A percentile compares a stretch with the other conserved stretches of the same genome.
phyloP scores from a whole-genome alignment of 2,113 vertebrate species.

The Brachirus orientalis region DNA sequence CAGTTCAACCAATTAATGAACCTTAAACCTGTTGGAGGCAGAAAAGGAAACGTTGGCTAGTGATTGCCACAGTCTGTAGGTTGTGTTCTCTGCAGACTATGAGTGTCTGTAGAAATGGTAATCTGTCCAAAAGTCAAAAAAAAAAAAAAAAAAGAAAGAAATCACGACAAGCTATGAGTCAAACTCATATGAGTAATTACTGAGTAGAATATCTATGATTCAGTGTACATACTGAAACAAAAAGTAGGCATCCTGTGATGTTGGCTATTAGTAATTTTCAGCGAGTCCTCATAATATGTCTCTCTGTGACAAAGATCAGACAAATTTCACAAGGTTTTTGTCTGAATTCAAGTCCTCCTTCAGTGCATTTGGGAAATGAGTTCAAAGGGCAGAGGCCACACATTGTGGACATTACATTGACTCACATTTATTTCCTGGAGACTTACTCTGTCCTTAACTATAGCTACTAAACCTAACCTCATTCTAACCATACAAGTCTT shows the following conservation, averaged over 20 bases:
- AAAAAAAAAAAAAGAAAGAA: too few relatives aligned
- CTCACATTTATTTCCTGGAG: too few relatives aligned
- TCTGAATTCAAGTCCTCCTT: constrained; percentile 15
- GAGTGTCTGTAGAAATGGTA: background rate
- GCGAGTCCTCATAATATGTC: constrained; percentile 24
- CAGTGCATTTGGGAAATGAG: constrained; percentile 19
- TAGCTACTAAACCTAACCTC: too few relatives aligned
- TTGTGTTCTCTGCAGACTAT: background rate
- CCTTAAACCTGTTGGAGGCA: background rate
- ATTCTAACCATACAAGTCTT: too few relatives aligned
- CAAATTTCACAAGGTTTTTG: constrained; percentile 57
- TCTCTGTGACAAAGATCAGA: constrained; percentile 70
- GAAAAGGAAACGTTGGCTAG: background rate
- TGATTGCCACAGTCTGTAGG: background rate
- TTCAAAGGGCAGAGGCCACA: constrained; percentile 53
- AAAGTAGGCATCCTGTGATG: constrained; percentile 3
- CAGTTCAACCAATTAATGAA: too few relatives aligned
- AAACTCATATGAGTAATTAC: too few relatives aligned
- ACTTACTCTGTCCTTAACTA: too few relatives aligned
- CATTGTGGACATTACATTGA: too few relatives aligned
- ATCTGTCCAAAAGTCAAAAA: background rate
- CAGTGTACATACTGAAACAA: too few relatives aligned
- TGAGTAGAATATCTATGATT: background rate
- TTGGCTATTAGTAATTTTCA: constrained; percentile 14
- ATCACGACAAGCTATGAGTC: too few relatives aligned